Evolutionary conservation across 64 coral and sea anemone genomes (phyloP), one percentile per base, ranked within the genome.

Genomic region (Acropora yongei): DNA sequence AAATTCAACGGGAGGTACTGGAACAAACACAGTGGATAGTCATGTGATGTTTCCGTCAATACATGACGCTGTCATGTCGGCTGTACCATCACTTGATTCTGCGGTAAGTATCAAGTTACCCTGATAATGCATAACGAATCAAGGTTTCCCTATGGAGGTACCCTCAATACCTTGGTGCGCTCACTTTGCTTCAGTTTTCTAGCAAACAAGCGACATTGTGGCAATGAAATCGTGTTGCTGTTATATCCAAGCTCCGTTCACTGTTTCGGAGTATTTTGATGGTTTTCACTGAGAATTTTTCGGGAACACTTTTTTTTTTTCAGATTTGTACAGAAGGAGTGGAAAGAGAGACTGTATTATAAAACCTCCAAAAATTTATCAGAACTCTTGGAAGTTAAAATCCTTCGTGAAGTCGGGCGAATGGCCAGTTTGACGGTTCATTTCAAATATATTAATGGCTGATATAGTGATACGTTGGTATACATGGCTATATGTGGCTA

Each of bases 31-130:
- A 68, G 10, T 85, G 19, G 61, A 67, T 3, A 41, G 44, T 71
- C 63, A 85, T 17, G 82, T 71, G 82, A 85, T 85, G 82, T 85
- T 85, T 85, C 82, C 82, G 12, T 85, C 82, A n/a, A 85, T 85
- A 48, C 82, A 85, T n/a, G 82, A 85, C 65, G 82, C 82, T 69
- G 82, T 85, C 19, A 8, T 69, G 46, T 72, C 82, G 7, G 82
- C 82, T 63, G 63, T 69, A 6, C 82, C 63, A 72, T 67, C 82
- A 72, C 82, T 61, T 85, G 61, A 85, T 46, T 12, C 20, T 49
- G 43, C 42, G 61, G 82, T 85, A 50, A 13, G 80, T 47, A 46
- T 45, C 58, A 84, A 14, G 7, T 9, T 43, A 12, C 30, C 41
- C 5, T 11, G 69, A 7, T 73, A 30, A 30, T 30, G 30, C 30